phyloP scores from a whole-genome alignment of 1,140 invertebrate species.

The Plodia interpunctella region DNA sequence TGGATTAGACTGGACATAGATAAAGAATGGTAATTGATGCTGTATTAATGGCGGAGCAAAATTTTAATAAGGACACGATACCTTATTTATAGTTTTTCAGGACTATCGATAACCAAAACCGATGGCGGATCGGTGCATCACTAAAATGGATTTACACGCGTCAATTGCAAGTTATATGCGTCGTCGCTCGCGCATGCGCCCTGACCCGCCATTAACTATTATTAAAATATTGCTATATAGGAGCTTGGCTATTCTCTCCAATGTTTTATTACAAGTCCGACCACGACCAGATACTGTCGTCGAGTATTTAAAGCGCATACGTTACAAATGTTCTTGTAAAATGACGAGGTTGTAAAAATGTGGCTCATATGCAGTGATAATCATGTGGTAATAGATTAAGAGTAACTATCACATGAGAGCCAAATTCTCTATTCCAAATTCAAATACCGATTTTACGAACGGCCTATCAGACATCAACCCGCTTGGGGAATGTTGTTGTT shows the following conservation, averaged over 20 bases:
- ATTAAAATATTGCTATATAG: conserved; percentile 71
- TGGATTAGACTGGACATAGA: too few relatives aligned
- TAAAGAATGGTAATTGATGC: too few relatives aligned
- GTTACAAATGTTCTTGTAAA: conserved; percentile 40
- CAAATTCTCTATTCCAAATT: too few relatives aligned
- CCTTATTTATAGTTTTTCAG: too few relatives aligned
- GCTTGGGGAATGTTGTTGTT: too few relatives aligned
- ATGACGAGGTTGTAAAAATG: neutral
- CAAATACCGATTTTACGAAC: too few relatives aligned
- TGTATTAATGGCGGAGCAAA: too few relatives aligned
- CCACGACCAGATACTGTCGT: conserved; percentile 61
- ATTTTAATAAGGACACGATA: too few relatives aligned
- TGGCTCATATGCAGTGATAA: too few relatives aligned
- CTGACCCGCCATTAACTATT: conserved; percentile 69
- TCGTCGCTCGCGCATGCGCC: conserved; percentile 51
- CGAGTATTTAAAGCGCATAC: conserved; percentile 61
- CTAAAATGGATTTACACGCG: conserved; percentile 52
- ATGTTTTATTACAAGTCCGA: conserved; percentile 59
- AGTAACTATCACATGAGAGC: too few relatives aligned
- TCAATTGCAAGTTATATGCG: conserved; percentile 66
- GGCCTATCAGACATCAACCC: too few relatives aligned
- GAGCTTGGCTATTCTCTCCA: conserved; percentile 59
- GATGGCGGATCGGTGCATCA: neutral
- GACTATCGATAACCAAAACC: neutral
- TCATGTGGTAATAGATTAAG: too few relatives aligned